Evolutionary conservation across 2,113 vertebrate genomes (phyloP).

Genomic region (Xiphorhynchus elegans): DNA sequence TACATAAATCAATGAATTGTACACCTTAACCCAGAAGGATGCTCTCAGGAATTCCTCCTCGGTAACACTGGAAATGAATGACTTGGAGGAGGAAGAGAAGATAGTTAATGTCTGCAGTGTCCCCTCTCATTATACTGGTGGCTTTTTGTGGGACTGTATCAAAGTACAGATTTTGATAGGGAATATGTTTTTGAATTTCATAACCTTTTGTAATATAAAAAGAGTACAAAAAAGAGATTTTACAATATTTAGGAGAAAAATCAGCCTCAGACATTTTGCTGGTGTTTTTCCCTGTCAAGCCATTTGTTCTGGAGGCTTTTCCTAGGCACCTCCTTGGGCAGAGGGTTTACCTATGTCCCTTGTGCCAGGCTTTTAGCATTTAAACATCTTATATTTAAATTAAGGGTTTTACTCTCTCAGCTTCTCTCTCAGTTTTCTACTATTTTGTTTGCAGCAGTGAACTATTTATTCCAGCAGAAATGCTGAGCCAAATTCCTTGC

Average conservation of each 20-base stretch:
- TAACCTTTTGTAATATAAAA: neutral
- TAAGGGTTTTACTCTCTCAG: neutral
- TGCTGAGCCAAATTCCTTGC: neutral
- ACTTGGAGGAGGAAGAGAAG: neutral
- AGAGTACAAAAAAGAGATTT: neutral
- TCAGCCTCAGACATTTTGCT: neutral
- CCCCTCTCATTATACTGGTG: neutral
- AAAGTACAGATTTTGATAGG: neutral
- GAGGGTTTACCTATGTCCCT: neutral
- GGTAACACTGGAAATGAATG: neutral
- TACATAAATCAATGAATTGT: slow-evolving; percentile 15
- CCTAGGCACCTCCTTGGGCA: neutral
- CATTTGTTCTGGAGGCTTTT: neutral
- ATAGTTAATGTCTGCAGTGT: neutral
- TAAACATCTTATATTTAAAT: neutral
- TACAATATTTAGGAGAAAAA: neutral
- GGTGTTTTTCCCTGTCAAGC: neutral
- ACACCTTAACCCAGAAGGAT: neutral
- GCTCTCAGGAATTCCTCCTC: neutral
- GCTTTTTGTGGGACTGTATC: neutral
- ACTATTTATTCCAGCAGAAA: neutral
- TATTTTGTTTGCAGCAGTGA: neutral
- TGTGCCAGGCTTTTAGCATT: neutral
- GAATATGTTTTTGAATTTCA: neutral
- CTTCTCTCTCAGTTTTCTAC: neutral